Evolutionary conservation across 2,888 invertebrate species (phyloP).

Genomic region (Troides oblongomaculatus): DNA sequence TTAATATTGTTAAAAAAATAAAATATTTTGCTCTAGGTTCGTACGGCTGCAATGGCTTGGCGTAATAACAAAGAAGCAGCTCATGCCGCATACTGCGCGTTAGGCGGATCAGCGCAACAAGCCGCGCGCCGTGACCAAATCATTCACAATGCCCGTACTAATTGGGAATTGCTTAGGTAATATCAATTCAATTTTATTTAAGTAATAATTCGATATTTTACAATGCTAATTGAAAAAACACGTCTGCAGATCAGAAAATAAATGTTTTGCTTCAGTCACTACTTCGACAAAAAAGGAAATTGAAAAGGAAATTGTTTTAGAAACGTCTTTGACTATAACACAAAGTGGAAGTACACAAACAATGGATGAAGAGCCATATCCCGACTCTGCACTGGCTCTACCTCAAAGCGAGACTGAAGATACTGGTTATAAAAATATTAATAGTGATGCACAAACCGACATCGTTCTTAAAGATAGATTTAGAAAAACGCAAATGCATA

Average conservation of each 20-base stretch:
- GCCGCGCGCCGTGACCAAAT: conserved; percentile 88
- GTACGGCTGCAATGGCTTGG: conserved; percentile 90
- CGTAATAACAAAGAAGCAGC: conserved; percentile 87
- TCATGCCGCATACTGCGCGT: conserved; percentile 83
- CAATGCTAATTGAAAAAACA: not conserved
- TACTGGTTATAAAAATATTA: conserved; percentile 54
- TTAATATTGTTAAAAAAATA: not conserved
- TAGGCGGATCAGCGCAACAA: conserved; percentile 77
- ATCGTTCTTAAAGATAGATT: conserved; percentile 39
- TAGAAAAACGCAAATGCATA: conserved; percentile 45
- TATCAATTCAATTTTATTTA: not conserved
- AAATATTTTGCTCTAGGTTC: conserved; percentile 63
- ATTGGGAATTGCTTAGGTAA: conserved; percentile 87
- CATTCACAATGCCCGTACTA: conserved; percentile 91
- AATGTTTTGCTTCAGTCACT: conserved; percentile 67
- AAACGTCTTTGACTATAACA: conserved; percentile 42
- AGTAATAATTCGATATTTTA: not conserved
- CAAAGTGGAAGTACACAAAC: conserved; percentile 49
- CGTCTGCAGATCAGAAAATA: conserved; percentile 81
- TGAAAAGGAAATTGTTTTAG: conserved; percentile 58
- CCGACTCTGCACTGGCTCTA: conserved; percentile 57
- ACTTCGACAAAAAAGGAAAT: conserved; percentile 57
- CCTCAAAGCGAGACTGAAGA: conserved; percentile 58
- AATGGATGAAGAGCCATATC: conserved; percentile 49
- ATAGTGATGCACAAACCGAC: conserved; percentile 51